Conservation (phyloP, 2,888 invertebrate genomes). For the Cacoxenus indagator region DNA sequence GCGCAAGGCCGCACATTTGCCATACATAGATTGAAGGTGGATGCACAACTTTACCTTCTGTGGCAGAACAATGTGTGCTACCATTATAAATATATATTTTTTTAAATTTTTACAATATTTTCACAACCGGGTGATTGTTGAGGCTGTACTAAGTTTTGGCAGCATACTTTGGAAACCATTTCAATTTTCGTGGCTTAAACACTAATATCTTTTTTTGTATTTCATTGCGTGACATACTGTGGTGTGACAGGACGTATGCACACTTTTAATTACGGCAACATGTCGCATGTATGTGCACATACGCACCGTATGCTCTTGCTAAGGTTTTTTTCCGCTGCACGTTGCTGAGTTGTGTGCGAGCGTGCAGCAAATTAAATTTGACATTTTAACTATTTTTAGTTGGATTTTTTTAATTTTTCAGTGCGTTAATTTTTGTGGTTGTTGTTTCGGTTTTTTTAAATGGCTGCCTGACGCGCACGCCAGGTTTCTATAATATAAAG, state of each 20-base stretch:
- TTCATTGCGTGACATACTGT: not conserved
- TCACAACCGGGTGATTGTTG: too few relatives aligned
- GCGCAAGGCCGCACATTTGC: too few relatives aligned
- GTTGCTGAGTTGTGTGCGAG: slow-evolving; percentile 32
- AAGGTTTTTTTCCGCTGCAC: slow-evolving; percentile 25
- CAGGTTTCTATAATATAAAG: not conserved
- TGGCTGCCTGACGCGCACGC: not conserved
- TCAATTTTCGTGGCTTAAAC: slow-evolving; percentile 51
- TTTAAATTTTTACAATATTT: too few relatives aligned
- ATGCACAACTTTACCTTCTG: too few relatives aligned
- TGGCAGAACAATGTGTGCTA: too few relatives aligned
- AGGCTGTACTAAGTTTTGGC: too few relatives aligned
- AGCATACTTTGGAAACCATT: too few relatives aligned
- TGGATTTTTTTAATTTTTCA: slow-evolving; percentile 25
- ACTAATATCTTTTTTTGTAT: not conserved
- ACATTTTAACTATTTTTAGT: slow-evolving; percentile 53
- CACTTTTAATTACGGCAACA: slow-evolving; percentile 60
- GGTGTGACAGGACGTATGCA: slow-evolving; percentile 52
- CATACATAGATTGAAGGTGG: too few relatives aligned
- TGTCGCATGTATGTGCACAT: slow-evolving; percentile 42
- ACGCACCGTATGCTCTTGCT: slow-evolving; percentile 12
- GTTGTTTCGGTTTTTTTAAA: not conserved
- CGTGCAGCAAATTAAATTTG: slow-evolving; percentile 55
- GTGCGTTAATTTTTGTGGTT: slow-evolving; percentile 53
- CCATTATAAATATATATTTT: too few relatives aligned